Conservation (phyloP, 2,888 invertebrate genomes). For the Macrosiphum euphorbiae region DNA sequence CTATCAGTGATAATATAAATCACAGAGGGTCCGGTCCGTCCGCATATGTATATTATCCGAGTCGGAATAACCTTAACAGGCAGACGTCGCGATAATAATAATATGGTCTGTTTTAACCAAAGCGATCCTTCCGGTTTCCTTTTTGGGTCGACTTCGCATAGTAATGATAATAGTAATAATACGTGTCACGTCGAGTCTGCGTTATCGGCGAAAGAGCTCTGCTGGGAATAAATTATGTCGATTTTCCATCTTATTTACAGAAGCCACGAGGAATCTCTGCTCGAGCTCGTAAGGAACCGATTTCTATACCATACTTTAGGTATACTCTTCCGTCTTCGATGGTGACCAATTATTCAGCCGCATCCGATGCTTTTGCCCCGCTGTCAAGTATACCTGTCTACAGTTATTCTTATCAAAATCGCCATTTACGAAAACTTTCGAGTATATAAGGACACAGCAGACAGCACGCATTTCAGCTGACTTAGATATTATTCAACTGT, state of each 20-base stretch:
- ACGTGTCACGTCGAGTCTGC: neutral
- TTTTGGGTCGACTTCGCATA: neutral
- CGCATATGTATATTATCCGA: neutral
- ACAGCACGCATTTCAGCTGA: neutral
- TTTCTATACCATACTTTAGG: too few species aligned
- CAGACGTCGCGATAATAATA: neutral
- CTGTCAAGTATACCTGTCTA: neutral
- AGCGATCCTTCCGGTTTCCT: neutral
- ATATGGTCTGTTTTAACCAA: neutral
- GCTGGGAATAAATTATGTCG: neutral
- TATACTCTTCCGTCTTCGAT: neutral
- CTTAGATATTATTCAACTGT: neutral
- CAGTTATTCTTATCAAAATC: neutral
- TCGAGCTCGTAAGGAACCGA: neutral
- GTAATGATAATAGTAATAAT: neutral
- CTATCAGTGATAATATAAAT: neutral
- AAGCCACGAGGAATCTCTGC: too few species aligned
- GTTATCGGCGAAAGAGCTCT: neutral
- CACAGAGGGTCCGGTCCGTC: neutral
- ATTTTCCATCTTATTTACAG: neutral
- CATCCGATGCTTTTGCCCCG: neutral
- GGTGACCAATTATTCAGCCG: neutral
- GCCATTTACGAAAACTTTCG: neutral
- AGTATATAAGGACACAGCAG: neutral
- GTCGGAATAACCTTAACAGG: neutral